Evolutionary conservation across 1,140 invertebrate genomes (phyloP).

Genomic region (Lysiphlebus fabarum): DNA sequence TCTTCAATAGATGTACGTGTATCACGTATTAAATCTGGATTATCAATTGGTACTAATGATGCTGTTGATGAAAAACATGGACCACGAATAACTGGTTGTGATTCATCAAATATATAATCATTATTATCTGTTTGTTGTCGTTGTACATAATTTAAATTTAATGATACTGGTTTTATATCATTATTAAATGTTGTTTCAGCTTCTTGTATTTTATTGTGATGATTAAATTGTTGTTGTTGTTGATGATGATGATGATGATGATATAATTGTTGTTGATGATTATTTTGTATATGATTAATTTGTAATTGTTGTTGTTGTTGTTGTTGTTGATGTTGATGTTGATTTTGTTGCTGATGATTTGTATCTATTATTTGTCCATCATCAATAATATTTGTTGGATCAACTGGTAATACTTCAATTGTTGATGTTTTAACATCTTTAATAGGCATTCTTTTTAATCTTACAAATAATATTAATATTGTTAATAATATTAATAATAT

Average conservation of each 20-base stretch:
- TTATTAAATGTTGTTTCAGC: conserved; percentile 42
- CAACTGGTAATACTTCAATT: conserved; percentile 65
- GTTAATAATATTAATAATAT: conserved; percentile 74
- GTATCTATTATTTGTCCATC: conserved; percentile 15
- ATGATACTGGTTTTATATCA: conserved; percentile 39
- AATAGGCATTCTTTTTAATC: conserved; percentile 66
- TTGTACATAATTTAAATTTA: conserved; percentile 43
- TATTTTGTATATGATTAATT: no score
- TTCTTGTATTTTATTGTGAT: conserved; percentile 44
- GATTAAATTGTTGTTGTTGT: conserved; percentile 13
- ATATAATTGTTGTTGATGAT: conserved; percentile 30
- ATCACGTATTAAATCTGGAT: conserved; percentile 80
- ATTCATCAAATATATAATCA: conserved; percentile 40
- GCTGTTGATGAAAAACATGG: conserved; percentile 66
- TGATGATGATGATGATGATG: conserved; percentile 29
- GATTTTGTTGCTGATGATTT: conserved; percentile 26
- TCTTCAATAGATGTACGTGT: conserved; percentile 54
- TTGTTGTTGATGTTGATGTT: conserved; percentile 33
- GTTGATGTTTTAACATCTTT: conserved; percentile 73
- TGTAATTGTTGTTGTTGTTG: background rate
- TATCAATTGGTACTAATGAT: conserved; percentile 66
- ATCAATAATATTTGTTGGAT: conserved; percentile 53
- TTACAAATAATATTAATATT: conserved; percentile 69
- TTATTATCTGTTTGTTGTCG: conserved; percentile 35
- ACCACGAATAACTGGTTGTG: conserved; percentile 36